These are phyloP conservation scores for Thereva unica DNA, from an alignment of 2,888 invertebrate genomes.

Conservation along the genomic window DNA sequence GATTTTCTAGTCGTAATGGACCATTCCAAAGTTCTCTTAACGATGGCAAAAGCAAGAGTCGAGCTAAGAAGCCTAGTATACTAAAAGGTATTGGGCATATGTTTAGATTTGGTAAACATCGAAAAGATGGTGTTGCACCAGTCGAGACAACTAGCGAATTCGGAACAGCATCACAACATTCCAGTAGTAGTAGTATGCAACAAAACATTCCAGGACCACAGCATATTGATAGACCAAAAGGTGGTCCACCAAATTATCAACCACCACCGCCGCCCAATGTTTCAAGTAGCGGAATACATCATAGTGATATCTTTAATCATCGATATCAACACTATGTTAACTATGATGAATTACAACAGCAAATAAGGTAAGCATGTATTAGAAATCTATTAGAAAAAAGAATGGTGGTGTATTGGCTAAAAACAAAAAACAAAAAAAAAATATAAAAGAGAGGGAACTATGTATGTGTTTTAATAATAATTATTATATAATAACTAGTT, in stretches of 20 bases:
- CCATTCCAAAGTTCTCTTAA: slow-evolving; percentile 81
- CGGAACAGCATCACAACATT: slow-evolving; percentile 51
- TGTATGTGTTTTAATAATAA: too few species aligned
- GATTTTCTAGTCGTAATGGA: slow-evolving; percentile 70
- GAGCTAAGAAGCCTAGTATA: slow-evolving; percentile 74
- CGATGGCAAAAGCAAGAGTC: slow-evolving; percentile 62
- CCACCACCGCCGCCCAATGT: slow-evolving; percentile 55
- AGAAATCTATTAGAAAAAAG: neutral
- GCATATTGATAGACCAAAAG: slow-evolving; percentile 50
- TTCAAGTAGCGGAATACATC: slow-evolving; percentile 52
- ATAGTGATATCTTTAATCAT: slow-evolving; percentile 58
- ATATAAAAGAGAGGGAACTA: too few species aligned
- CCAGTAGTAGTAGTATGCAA: neutral
- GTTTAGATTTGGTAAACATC: slow-evolving; percentile 64
- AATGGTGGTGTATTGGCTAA: too few species aligned
- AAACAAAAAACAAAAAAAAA: too few species aligned
- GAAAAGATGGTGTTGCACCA: slow-evolving; percentile 61
- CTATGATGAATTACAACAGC: slow-evolving; percentile 83
- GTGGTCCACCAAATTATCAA: slow-evolving; percentile 57
- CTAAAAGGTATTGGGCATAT: slow-evolving; percentile 65
- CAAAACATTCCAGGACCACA: neutral
- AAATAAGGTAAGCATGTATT: slow-evolving; percentile 68
- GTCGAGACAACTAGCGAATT: slow-evolving; percentile 54
- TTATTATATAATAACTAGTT: too few species aligned
- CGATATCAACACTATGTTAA: slow-evolving; percentile 74